Conservation (phyloP, 2,797 vertebrate species). For the Xenopus petersii region DNA sequence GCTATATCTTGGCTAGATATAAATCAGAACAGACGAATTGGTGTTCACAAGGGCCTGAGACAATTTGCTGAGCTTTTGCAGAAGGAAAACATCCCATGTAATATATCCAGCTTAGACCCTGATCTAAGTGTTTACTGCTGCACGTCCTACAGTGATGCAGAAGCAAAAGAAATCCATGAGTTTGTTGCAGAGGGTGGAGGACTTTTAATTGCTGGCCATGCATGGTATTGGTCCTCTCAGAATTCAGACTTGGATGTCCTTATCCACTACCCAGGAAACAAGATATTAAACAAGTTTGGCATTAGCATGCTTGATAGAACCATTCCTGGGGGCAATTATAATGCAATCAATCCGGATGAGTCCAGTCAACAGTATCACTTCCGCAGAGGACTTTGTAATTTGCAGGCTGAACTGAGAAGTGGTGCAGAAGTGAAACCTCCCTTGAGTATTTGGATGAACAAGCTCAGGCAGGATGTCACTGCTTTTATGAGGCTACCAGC, state of each 20-base stretch:
- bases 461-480: conserved; percentile 53
- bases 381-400: conserved; percentile 59
- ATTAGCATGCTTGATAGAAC: conserved; percentile 64
- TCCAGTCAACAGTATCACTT: conserved; percentile 61
- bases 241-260: conserved; percentile 52
- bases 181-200: conserved; percentile 81
- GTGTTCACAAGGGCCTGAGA: conserved; percentile 55
- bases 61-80: conserved; percentile 53
- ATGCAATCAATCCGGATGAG: conserved; percentile 17
- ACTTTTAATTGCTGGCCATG: conserved; percentile 79
- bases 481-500: conserved; percentile 63
- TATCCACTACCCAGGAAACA: conserved; percentile 66
- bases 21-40: conserved; percentile 58
- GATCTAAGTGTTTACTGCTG: conserved; percentile 66
- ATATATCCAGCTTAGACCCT: conserved; percentile 51
- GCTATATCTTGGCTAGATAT: conserved; percentile 66
- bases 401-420: conserved; percentile 54
- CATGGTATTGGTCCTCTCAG: conserved; percentile 77
- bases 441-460: conserved; percentile 58
- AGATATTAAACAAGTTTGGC: conserved; percentile 67
- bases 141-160: conserved; percentile 50
- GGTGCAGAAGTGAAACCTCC: conserved; percentile 49
- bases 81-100: conserved; percentile 44
- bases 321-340: conserved; percentile 44
- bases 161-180: conserved; percentile 55